Conservation (phyloP, 2,113 vertebrate species). For the Oncorhynchus tshawytscha region DNA sequence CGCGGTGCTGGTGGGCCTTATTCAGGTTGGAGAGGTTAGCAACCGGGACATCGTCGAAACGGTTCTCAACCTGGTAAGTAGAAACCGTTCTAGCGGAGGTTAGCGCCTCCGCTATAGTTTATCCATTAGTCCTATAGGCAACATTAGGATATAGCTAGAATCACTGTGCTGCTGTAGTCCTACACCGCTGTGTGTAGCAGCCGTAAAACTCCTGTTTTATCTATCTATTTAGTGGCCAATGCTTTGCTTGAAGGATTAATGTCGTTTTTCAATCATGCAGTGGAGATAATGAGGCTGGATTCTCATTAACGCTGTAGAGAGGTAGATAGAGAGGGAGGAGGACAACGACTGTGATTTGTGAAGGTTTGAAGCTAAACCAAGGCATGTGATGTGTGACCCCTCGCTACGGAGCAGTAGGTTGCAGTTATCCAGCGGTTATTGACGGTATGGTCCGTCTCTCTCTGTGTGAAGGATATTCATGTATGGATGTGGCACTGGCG, state of each 20-base stretch:
- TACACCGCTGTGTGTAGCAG: too few species aligned
- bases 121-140: constrained; percentile 37
- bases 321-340: too few species aligned
- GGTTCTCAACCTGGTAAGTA: constrained; percentile 97
- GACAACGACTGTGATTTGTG: background rate
- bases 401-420: constrained; percentile 32
- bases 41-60: constrained; percentile 99
- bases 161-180: constrained; percentile 38
- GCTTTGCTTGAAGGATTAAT: constrained; percentile 25
- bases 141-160: constrained; percentile 1
- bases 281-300: background rate
- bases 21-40: constrained; percentile 99
- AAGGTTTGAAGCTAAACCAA: constrained; percentile 31
- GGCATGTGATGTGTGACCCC: constrained; percentile 56
- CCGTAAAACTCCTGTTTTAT: constrained; percentile 53
- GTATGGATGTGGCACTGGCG: background rate
- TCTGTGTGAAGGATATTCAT: background rate
- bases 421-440: constrained; percentile 57
- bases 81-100: too few species aligned
- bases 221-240: constrained; percentile 43
- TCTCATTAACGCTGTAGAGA: too few species aligned
- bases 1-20: constrained; percentile 96
- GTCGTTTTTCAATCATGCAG: constrained; percentile 4
- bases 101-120: too few species aligned
- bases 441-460: constrained; percentile 57